phyloP scores from a whole-genome alignment of 1,140 invertebrate species.

The Pissodes strobi region DNA sequence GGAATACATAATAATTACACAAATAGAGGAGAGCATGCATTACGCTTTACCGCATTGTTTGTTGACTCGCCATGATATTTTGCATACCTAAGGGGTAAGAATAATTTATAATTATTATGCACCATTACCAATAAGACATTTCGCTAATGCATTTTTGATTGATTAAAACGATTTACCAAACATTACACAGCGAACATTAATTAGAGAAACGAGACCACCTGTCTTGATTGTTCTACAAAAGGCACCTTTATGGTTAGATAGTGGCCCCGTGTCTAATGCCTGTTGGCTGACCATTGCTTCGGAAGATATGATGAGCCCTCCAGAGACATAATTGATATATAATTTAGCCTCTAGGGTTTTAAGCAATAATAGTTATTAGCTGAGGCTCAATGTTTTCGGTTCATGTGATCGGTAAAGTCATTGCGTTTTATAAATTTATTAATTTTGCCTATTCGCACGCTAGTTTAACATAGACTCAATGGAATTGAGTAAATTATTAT shows the following conservation, averaged over 20 bases:
- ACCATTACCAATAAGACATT: background rate
- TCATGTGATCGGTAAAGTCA: constrained; percentile 11
- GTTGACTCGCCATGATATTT: background rate
- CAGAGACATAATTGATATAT: constrained; percentile 27
- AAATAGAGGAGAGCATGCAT: no score
- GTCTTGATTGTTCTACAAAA: background rate
- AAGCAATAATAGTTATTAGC: constrained; percentile 21
- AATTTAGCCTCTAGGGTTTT: constrained; percentile 19
- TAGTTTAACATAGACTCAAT: no score
- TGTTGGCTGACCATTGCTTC: constrained; percentile 5
- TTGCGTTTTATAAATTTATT: no score
- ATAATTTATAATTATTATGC: background rate
- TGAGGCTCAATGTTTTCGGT: constrained; percentile 4
- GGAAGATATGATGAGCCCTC: constrained; percentile 1
- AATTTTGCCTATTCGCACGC: no score
- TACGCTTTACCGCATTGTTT: no score
- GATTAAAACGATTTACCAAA: background rate
- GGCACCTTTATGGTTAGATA: constrained; percentile 12
- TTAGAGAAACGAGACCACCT: no score
- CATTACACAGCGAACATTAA: no score
- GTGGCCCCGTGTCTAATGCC: constrained; percentile 14
- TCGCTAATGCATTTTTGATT: constrained; percentile 10
- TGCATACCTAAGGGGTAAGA: no score
- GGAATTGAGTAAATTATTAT: no score
- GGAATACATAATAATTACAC: no score